Conservation (phyloP, 2,888 invertebrate genomes). For the Coelopa pilipes region DNA sequence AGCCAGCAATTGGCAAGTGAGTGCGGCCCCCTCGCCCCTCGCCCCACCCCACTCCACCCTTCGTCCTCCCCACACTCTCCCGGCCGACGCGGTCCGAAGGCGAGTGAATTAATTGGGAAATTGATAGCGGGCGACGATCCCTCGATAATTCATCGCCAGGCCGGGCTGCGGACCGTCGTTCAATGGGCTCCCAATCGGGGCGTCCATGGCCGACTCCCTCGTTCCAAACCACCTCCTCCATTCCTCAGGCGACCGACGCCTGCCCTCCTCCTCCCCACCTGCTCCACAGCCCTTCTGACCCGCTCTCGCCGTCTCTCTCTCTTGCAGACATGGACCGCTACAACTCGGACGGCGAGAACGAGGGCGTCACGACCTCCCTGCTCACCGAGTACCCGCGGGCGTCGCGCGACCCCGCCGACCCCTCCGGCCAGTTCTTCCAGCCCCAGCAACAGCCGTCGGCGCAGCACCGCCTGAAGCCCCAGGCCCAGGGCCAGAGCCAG, state of each 20-base stretch:
- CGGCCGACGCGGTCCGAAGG: too few relatives aligned
- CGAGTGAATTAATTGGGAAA: too few relatives aligned
- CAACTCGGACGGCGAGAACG: slow-evolving; percentile 78
- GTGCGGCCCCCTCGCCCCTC: slow-evolving; percentile 47
- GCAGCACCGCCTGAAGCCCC: slow-evolving; percentile 50
- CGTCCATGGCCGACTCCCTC: too few relatives aligned
- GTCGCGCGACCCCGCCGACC: slow-evolving; percentile 4
- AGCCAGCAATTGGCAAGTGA: slow-evolving; percentile 72
- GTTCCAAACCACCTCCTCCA: too few relatives aligned
- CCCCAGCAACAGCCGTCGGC: slow-evolving; percentile 47
- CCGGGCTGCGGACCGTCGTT: too few relatives aligned
- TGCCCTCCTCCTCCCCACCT: neutral
- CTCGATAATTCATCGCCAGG: too few relatives aligned
- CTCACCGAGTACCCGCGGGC: slow-evolving; percentile 65
- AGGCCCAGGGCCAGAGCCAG: slow-evolving; percentile 45
- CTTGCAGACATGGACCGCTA: slow-evolving; percentile 71
- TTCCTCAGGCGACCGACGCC: too few relatives aligned
- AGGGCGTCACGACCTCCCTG: slow-evolving; percentile 68
- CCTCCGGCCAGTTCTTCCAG: slow-evolving; percentile 50
- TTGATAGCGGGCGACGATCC: too few relatives aligned
- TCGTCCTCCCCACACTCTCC: too few relatives aligned
- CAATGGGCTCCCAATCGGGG: too few relatives aligned
- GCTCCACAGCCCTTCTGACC: too few relatives aligned
- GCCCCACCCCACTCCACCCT: too few relatives aligned
- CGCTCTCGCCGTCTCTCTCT: neutral